A percentile compares a stretch with the other conserved stretches of the same genome.
These are phyloP conservation scores for Gymnocheta viridis DNA, from an alignment of 2,888 invertebrate species.

Conservation along the genomic window DNA sequence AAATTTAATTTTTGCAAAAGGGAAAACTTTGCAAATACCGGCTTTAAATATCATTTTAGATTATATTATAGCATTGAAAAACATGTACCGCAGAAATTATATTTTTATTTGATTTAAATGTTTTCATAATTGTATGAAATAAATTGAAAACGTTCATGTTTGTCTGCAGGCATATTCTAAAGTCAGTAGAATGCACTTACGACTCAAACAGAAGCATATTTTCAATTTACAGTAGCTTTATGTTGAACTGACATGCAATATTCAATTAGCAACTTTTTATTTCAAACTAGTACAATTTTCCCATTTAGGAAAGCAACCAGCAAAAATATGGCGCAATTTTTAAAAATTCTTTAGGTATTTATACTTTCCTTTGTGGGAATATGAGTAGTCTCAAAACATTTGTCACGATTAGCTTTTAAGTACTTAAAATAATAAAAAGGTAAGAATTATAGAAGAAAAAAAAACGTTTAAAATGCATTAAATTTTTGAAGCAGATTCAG, in stretches of 20 bases:
- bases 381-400: neutral
- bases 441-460: neutral
- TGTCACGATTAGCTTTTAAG: conserved; percentile 10
- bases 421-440: neutral
- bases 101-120: neutral
- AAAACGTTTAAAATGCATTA: conserved; percentile 14
- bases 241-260: conserved; percentile 42
- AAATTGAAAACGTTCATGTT: neutral
- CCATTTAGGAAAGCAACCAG: neutral
- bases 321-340: neutral
- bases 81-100: neutral
- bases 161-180: neutral
- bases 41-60: neutral
- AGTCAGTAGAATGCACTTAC: neutral
- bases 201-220: conserved; percentile 3
- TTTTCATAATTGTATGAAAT: conserved; percentile 3
- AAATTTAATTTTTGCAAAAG: conserved; percentile 57
- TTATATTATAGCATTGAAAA: neutral
- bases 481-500: neutral
- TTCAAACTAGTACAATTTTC: neutral
- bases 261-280: conserved; percentile 38
- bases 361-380: neutral
- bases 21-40: neutral
- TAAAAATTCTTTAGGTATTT: neutral
- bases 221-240: conserved; percentile 5